Base-by-base conservation (phyloP, 2,888 invertebrate species). In the Neoitamus cyanurus region DNA sequence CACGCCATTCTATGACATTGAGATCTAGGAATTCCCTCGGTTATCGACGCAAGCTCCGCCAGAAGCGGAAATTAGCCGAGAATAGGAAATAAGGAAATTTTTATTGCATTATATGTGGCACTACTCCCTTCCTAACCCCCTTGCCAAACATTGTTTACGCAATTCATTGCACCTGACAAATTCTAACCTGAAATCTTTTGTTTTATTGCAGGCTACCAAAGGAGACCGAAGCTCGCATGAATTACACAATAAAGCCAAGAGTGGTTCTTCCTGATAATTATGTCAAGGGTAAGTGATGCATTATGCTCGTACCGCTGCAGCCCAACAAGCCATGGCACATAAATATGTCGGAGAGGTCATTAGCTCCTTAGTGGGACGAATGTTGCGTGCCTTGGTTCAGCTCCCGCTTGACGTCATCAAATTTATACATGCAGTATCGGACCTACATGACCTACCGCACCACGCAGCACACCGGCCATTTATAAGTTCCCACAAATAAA, bases 201-300 rank as follows among this genome's bases (percentile, higher is more conserved):
- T 42, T 85, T 84, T 83, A 83, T 90, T 90, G 84, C 87, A 91
- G 91, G 89, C 88, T 90, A 88, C 89, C 89, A 88, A 90, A 90
- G 88, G 90, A 89, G 89, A 89, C 90, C 87, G 91, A 91, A 88
- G 89, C 90, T 88, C 93, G 93, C 89, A 92, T 93, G 88, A 94
- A 94, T 90, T 93, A 93, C 89, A 94, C 94, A 85, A 90, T 94
- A 86, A 94, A 94, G 89, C 94, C 95, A 13, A 92, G 94, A 88
- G 94, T 95, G 85, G 94, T 95, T 86, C 90, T 94, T 87, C 95
- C 95, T 42, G 94, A 95, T 89, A 93, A 93, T 91, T 95, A 95
- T 92, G 94, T 95, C 85, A 95, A 95, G 94, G 95, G 95, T 95
- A 92, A 89, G 90, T 87, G 48, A 46, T 72, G 46, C 72, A 70